Base-by-base conservation (phyloP, 2,888 invertebrate genomes). In the Parnassius smintheus region DNA sequence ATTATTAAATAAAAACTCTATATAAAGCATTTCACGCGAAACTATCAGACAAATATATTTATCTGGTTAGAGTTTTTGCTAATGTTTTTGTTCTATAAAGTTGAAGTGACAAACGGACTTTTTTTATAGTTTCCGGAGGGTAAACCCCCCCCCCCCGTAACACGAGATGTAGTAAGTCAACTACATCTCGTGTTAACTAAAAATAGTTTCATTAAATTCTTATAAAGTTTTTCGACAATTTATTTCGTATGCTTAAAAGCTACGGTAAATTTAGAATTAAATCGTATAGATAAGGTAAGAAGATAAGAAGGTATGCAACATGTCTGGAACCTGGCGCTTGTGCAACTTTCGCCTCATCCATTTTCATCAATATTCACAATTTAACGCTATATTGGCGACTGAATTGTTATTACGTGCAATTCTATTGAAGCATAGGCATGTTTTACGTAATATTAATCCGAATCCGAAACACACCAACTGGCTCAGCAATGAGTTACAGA, bases 291-390 rank as follows among this genome's bases (percentile, higher is more conserved):
- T 60, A 64, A 64, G 42, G 64, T 35, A 12, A 18, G 35, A 2
- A 60, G 64, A 64, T 64, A 64, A 56, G 64, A 25, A 56, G 54
- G 35, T 59, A 62, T 58, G 58, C 62, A 48, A 54, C 63, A 56
- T 59, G 59, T 48, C 56, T 59, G 25, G 59, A 56, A 52, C 48
- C 54, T 42, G 42, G 4, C 54, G 54, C 50, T 59, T 50, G 45
- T 45, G 18, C 64, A 60, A 64, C 64, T 64, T 64, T 64, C 56
- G 52, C 64, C 60, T 64, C 64, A 64, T 64, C 64, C 60, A 64
- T 64, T 64, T 64, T 64, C 64, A 64, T 64, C 59, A 60, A 60
- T 51, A 22, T 45, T 59, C 58, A 50, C 55, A 52, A 60, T 48
- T 41, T 41, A 50, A 44, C 56, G 59, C 48, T 56, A 44, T 22